phyloP scores from a whole-genome alignment of 2,888 invertebrate genomes.

The Plagodis pulveraria region DNA sequence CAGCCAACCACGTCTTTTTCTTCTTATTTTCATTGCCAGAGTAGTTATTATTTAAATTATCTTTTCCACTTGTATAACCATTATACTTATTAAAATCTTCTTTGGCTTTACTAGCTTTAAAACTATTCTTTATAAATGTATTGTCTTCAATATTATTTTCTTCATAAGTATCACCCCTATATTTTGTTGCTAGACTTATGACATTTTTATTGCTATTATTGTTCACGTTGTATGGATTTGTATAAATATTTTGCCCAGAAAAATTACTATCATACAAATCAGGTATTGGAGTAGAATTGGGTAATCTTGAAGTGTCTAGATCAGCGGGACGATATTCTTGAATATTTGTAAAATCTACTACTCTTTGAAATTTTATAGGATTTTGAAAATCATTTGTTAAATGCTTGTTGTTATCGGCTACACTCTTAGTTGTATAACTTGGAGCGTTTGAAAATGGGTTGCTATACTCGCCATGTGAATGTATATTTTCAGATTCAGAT shows the following conservation, averaged over 20 bases:
- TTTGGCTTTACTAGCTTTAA: conserved; percentile 43
- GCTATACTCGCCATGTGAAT: conserved; percentile 48
- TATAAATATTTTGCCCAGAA: conserved; percentile 45
- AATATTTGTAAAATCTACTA: conserved; percentile 71
- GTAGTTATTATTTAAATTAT: conserved; percentile 22
- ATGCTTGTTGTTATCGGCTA: conserved; percentile 51
- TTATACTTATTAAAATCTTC: conserved; percentile 23
- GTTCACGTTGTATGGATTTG: conserved; percentile 47
- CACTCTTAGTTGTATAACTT: conserved; percentile 48
- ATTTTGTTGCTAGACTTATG: conserved; percentile 40
- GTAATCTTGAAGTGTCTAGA: conserved; percentile 59
- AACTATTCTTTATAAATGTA: conserved; percentile 42
- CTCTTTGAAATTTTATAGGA: conserved; percentile 63
- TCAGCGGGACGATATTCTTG: conserved; percentile 61
- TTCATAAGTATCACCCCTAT: conserved; percentile 45
- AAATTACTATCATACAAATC: conserved; percentile 45
- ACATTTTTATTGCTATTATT: conserved; percentile 46
- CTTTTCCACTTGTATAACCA: conserved; percentile 26
- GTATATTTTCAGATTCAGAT: conserved; percentile 56
- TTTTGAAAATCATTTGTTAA: conserved; percentile 44
- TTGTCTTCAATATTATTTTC: conserved; percentile 52
- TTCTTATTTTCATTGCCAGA: conserved; percentile 52
- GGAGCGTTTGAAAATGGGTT: conserved; percentile 51
- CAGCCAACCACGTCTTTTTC: conserved; percentile 56
- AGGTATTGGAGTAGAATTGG: conserved; percentile 48